These are phyloP conservation scores for Caenorhabditis angaria DNA, from an alignment of 2,888 invertebrate species.

Conservation along the genomic window DNA sequence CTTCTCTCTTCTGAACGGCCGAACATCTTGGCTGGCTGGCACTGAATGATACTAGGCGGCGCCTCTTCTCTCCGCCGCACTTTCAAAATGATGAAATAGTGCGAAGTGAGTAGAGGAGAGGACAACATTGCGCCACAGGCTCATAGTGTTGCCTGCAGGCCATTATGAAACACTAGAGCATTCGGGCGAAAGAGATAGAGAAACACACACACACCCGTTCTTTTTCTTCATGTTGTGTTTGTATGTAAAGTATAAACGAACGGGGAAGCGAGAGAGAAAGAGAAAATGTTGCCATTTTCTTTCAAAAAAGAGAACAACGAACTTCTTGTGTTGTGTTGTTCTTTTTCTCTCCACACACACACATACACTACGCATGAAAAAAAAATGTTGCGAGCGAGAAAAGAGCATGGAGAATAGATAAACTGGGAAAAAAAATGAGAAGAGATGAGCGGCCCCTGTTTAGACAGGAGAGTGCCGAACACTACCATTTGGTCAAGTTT, in stretches of 20 bases:
- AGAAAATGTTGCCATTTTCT: no score
- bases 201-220: not conserved
- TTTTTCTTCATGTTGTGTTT: constrained; percentile 1
- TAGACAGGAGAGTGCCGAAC: constrained; percentile 1
- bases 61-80: constrained; percentile 10
- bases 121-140: not conserved
- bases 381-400: constrained; percentile 2
- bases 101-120: not conserved
- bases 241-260: not conserved
- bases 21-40: constrained; percentile 41
- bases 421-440: not conserved
- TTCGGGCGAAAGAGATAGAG: constrained; percentile 12
- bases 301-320: constrained; percentile 1
- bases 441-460: not conserved
- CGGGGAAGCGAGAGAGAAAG: not conserved
- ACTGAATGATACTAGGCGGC: constrained; percentile 39
- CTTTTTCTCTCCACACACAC: not conserved
- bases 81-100: constrained; percentile 19
- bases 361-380: no score
- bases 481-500: no score
- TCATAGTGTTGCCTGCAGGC: not conserved
- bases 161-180: constrained; percentile 6
- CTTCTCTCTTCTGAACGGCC: constrained; percentile 33
- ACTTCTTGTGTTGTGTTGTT: not conserved
- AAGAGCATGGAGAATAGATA: constrained; percentile 4